Percentiles rank a stretch among this genome's conserved stretches.
Conservation (phyloP, 92 coral and sea anemone genomes). For the Muricea muricata region DNA sequence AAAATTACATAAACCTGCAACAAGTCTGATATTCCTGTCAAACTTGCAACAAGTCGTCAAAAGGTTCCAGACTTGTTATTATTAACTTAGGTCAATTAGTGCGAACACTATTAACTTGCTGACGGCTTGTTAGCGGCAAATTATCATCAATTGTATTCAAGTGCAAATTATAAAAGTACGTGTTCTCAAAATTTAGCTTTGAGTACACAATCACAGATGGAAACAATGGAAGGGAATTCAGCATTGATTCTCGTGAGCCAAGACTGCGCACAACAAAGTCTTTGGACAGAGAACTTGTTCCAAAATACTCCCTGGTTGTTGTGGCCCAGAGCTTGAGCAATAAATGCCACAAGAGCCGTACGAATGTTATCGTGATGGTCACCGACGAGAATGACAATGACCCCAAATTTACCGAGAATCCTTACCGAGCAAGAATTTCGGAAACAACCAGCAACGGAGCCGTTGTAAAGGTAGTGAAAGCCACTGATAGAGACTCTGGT, state of each 20-base stretch:
- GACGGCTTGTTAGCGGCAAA: no score
- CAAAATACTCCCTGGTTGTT: not conserved
- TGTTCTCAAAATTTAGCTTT: not conserved
- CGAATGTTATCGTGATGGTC: not conserved
- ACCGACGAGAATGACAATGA: not conserved
- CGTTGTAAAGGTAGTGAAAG: not conserved
- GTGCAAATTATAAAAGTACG: no score
- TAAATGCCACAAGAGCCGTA: conserved; percentile 25
- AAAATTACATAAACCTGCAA: no score
- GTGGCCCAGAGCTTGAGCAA: not conserved
- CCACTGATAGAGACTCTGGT: not conserved
- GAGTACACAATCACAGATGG: conserved; percentile 1
- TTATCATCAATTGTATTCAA: no score
- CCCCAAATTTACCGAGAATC: conserved; percentile 3
- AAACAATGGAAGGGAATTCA: not conserved
- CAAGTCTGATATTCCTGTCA: no score
- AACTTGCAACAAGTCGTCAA: no score
- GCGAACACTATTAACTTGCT: no score
- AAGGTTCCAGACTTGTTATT: no score
- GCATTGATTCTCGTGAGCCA: not conserved
- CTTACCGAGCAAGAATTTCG: not conserved
- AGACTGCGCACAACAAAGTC: not conserved
- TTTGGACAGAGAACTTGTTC: not conserved
- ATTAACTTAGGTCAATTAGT: no score
- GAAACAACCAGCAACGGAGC: not conserved